A percentile compares a stretch with the other conserved stretches of the same genome.
phyloP scores from a whole-genome alignment of 2,113 vertebrate genomes.

The Scomber scombrus region DNA sequence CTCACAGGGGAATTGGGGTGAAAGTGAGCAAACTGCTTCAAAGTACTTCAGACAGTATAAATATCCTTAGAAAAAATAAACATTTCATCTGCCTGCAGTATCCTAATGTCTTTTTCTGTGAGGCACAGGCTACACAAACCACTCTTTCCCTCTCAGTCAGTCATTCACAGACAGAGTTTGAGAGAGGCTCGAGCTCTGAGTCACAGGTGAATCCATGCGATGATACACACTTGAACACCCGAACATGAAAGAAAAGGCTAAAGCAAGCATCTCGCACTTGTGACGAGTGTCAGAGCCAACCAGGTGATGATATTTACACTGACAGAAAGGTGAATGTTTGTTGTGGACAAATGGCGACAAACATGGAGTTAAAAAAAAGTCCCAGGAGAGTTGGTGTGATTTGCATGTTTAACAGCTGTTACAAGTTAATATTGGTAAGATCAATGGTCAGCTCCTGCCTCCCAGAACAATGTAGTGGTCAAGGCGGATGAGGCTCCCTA shows the following conservation, averaged over 20 bases:
- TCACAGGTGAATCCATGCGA: constrained; percentile 37
- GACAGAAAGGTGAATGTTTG: constrained; percentile 60
- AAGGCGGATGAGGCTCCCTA: constrained; percentile 42
- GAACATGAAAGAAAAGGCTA: constrained; percentile 51
- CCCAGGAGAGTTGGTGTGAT: constrained; percentile 1
- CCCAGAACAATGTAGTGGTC: constrained; percentile 47
- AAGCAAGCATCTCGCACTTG: constrained; percentile 49
- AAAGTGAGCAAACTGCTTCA: constrained; percentile 79
- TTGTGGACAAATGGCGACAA: constrained; percentile 56
- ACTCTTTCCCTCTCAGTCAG: constrained; percentile 16
- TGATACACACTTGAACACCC: constrained; percentile 11
- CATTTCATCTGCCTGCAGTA: constrained; percentile 65
- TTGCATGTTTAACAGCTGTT: constrained; percentile 19
- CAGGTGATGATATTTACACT: constrained; percentile 73
- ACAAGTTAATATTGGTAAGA: constrained; percentile 35
- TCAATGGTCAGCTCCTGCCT: constrained; percentile 43
- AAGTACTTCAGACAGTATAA: constrained; percentile 74
- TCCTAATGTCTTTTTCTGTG: constrained; percentile 68
- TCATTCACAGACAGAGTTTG: constrained; percentile 19
- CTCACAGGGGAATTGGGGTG: constrained; percentile 48
- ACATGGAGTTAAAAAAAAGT: not conserved
- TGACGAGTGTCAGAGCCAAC: constrained; percentile 40
- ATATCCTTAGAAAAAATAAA: constrained; percentile 80
- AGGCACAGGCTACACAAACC: constrained; percentile 54
- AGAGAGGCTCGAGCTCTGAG: constrained; percentile 47